Conservation (phyloP, 92 coral and sea anemone genomes). For the Palythoa heliodiscus region DNA sequence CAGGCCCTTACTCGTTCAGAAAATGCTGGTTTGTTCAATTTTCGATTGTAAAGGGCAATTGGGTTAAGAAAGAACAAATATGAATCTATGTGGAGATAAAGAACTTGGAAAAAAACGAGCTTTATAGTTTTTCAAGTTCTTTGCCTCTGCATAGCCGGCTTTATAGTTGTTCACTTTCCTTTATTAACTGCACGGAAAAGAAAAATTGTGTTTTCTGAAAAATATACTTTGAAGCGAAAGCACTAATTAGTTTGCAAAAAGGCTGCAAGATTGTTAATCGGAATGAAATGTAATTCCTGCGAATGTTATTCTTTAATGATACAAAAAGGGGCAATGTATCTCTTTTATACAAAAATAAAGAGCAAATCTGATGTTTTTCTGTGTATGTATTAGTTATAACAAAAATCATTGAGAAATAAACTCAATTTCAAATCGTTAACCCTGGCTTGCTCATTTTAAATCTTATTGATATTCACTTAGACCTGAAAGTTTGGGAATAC, state of each 20-base stretch:
- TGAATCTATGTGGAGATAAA: not conserved
- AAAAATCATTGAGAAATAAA: not conserved
- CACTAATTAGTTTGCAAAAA: conserved; percentile 1
- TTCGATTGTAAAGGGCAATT: not conserved
- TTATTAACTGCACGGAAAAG: not conserved
- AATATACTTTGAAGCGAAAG: conserved; percentile 20
- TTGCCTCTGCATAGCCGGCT: not conserved
- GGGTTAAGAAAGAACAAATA: not conserved
- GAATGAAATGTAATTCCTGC: conserved; percentile 10
- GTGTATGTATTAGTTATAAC: conserved; percentile 1
- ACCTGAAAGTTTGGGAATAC: not conserved
- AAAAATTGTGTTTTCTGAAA: conserved; percentile 10
- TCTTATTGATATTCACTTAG: not conserved
- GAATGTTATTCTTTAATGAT: not conserved
- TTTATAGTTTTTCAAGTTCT: not conserved
- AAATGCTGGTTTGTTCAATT: not conserved
- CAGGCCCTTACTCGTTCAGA: not conserved
- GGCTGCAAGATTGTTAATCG: not conserved
- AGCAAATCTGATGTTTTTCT: not conserved
- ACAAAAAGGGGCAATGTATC: not conserved
- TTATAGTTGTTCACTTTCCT: conserved; percentile 12
- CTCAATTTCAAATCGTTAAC: conserved; percentile 2
- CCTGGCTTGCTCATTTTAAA: not conserved
- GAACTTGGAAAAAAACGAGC: conserved; percentile 6
- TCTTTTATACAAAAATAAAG: conserved; percentile 12